Percentiles rank a stretch among this genome's conserved stretches.
Conservation (phyloP, 2,113 vertebrate species). For the Tauraco erythrolophus region DNA sequence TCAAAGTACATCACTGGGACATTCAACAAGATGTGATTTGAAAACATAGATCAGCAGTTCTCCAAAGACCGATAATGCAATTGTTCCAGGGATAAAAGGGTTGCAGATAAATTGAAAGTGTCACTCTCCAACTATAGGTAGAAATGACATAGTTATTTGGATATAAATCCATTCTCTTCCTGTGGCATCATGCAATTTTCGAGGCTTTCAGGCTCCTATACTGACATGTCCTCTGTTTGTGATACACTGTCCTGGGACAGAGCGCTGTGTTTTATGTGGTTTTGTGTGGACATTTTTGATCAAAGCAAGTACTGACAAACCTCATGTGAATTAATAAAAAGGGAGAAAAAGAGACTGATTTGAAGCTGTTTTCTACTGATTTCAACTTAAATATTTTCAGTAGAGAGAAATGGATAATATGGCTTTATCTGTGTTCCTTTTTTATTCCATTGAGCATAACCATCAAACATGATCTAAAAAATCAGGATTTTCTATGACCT, state of each 20-base stretch:
- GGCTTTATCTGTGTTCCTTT: background rate
- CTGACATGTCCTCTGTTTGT: background rate
- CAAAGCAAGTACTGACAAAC: background rate
- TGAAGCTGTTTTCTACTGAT: background rate
- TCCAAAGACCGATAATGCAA: background rate
- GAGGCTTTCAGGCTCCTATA: background rate
- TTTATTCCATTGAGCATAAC: background rate
- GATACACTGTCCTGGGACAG: background rate
- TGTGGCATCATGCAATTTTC: background rate
- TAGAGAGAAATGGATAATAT: background rate
- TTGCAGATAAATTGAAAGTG: background rate
- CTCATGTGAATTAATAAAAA: background rate
- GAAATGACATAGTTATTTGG: background rate
- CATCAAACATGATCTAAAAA: background rate
- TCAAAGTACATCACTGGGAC: background rate
- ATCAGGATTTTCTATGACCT: background rate
- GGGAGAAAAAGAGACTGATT: background rate
- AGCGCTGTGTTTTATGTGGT: background rate
- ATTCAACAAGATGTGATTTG: background rate
- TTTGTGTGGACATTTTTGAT: background rate
- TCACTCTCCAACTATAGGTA: background rate
- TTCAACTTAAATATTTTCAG: background rate
- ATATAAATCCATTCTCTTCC: background rate
- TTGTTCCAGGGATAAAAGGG: background rate
- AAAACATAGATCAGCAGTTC: background rate